A percentile compares a stretch with the other conserved stretches of the same genome.
These are phyloP conservation scores for Malthinus seriepunctatus DNA, from an alignment of 2,888 invertebrate species.

Conservation along the genomic window DNA sequence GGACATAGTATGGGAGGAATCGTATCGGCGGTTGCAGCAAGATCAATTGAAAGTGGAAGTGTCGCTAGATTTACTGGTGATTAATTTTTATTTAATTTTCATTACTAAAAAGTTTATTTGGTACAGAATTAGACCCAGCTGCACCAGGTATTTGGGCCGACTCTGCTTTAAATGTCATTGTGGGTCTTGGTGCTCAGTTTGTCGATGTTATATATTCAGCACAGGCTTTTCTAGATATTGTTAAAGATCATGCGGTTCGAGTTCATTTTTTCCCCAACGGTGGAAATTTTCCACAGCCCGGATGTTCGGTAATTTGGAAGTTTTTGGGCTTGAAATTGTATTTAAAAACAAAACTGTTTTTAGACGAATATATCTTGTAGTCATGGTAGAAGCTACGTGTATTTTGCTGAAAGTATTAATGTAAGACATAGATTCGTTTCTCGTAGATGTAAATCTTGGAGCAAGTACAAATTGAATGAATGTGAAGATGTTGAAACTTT, in stretches of 20 bases:
- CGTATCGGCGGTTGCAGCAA: no score
- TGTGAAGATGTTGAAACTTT: neutral
- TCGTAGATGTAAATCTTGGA: neutral
- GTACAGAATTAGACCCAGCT: no score
- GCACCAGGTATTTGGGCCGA: no score
- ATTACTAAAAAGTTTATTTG: no score
- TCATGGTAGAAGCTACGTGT: neutral
- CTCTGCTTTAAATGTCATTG: no score
- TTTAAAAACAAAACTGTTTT: no score
- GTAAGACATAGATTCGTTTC: neutral
- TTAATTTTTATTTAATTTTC: no score
- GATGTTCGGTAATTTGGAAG: no score
- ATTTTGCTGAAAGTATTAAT: neutral
- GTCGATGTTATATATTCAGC: slow-evolving; percentile 92
- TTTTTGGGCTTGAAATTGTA: no score
- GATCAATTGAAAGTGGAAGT: no score
- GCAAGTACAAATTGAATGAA: neutral
- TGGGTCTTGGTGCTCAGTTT: slow-evolving; percentile 78
- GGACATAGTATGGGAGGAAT: no score
- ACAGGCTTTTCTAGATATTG: slow-evolving; percentile 64
- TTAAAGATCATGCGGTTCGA: slow-evolving; percentile 58
- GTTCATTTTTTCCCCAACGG: slow-evolving; percentile 68
- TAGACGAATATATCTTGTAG: neutral
- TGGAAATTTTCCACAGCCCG: slow-evolving; percentile 44
- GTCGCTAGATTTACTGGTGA: no score